Conservation (phyloP, 2,797 vertebrate species). For the Huso huso region DNA sequence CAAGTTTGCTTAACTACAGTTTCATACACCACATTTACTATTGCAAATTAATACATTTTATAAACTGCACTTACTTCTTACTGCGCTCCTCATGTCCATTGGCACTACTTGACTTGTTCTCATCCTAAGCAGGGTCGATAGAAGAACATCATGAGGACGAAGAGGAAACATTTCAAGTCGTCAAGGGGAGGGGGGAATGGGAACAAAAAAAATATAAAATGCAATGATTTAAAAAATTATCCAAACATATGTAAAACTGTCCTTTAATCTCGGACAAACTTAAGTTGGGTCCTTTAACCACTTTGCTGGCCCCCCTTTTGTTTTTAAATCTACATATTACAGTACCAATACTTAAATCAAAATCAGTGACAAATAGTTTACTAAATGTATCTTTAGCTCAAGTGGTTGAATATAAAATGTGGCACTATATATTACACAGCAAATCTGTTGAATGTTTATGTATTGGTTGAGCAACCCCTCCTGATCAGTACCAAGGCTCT, state of each 20-base stretch:
- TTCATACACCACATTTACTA: too few relatives aligned
- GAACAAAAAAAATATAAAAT: slow-evolving; percentile 83
- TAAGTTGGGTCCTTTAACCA: slow-evolving; percentile 15
- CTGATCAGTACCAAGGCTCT: slow-evolving; percentile 80
- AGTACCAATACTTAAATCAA: slow-evolving; percentile 17
- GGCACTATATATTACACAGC: slow-evolving; percentile 47
- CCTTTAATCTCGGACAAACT: slow-evolving; percentile 39
- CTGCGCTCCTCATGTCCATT: slow-evolving; percentile 92
- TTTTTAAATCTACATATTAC: slow-evolving; percentile 29
- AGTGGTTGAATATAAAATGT: slow-evolving; percentile 21
- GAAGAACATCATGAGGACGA: slow-evolving; percentile 98
- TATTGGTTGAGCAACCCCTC: slow-evolving; percentile 65
- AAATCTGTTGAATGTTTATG: slow-evolving; percentile 51
- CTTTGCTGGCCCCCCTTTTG: slow-evolving; percentile 32
- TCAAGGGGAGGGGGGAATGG: slow-evolving; percentile 72
- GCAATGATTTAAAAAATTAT: slow-evolving; percentile 54
- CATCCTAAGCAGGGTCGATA: slow-evolving; percentile 99
- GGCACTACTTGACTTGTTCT: slow-evolving; percentile 98
- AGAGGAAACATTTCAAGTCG: slow-evolving; percentile 96
- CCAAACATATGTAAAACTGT: slow-evolving; percentile 3
- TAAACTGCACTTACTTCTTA: slow-evolving; percentile 79
- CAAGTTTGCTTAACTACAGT: too few relatives aligned
- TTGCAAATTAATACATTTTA: neutral
- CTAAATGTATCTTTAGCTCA: slow-evolving; percentile 40
- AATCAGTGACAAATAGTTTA: slow-evolving; percentile 42